These are phyloP conservation scores for Xenopus petersii DNA, from an alignment of 2,797 vertebrate species.

Conservation along the genomic window DNA sequence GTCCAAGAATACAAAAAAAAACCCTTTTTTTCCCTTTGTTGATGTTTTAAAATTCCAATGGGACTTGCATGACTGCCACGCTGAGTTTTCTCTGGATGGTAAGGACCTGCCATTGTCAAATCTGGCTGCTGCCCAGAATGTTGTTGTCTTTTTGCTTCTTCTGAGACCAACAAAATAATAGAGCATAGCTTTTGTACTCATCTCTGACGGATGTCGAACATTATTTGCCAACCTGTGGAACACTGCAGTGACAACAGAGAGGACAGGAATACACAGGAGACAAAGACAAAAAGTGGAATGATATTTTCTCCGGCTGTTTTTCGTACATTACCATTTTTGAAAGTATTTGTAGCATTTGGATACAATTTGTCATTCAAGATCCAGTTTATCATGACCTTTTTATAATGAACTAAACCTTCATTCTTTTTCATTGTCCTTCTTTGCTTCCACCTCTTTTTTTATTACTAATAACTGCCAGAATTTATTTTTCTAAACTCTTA, in stretches of 20 bases:
- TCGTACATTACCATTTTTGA: too few species aligned
- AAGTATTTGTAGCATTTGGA: too few species aligned
- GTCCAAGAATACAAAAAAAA: not conserved
- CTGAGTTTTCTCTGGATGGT: conserved; percentile 21
- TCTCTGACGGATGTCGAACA: conserved; percentile 24
- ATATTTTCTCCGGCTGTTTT: too few species aligned
- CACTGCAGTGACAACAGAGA: not conserved
- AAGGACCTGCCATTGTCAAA: conserved; percentile 5
- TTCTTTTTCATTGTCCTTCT: too few species aligned
- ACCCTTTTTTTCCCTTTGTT: not conserved
- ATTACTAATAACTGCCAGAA: too few species aligned
- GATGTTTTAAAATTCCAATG: conserved; percentile 4
- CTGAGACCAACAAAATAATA: conserved; percentile 3
- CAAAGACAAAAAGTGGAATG: not conserved
- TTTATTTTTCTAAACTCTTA: too few species aligned
- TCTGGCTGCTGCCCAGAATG: conserved; percentile 18
- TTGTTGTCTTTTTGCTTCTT: conserved; percentile 11
- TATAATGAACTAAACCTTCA: too few species aligned
- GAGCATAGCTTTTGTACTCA: conserved; percentile 14
- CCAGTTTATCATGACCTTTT: too few species aligned
- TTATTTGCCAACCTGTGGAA: conserved; percentile 21
- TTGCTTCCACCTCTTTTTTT: too few species aligned
- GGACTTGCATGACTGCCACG: conserved; percentile 15
- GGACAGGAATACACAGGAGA: conserved; percentile 2
- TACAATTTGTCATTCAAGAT: too few species aligned